Evolutionary conservation across 2,113 vertebrate species (phyloP).

Genomic region (Ammodytes dubius): DNA sequence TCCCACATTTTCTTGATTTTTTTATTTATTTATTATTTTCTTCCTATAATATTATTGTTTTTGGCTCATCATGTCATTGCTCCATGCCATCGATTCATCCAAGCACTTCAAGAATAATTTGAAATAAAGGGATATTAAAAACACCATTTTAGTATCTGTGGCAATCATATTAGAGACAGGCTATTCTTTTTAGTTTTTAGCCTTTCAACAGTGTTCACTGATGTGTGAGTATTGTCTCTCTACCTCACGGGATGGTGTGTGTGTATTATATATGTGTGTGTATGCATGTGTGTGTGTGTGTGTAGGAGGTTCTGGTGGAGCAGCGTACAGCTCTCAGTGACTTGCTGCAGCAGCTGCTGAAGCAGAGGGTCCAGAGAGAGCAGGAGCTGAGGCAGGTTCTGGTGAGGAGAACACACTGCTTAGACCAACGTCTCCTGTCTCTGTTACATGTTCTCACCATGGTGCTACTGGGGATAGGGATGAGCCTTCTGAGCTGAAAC

Average conservation of each 20-base stretch:
- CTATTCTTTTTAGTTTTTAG: not conserved
- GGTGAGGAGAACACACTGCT: constrained; percentile 80
- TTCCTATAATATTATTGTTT: not conserved
- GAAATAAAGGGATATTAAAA: not conserved
- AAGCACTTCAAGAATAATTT: not conserved
- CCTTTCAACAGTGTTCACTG: not conserved
- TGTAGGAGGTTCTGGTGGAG: constrained; percentile 88
- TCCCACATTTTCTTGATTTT: constrained; percentile 4
- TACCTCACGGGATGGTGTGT: not conserved
- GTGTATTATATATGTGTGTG: constrained; percentile 6
- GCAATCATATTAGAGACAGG: not conserved
- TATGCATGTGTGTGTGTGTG: not conserved
- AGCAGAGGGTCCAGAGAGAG: constrained; percentile 93
- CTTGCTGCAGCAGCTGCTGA: constrained; percentile 94
- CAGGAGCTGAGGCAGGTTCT: constrained; percentile 90
- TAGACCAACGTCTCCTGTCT: too few relatives aligned
- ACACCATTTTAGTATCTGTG: not conserved
- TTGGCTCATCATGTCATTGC: constrained; percentile 48
- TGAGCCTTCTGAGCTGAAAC: not conserved
- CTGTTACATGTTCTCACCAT: not conserved
- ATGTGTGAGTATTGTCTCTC: constrained; percentile 4
- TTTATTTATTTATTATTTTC: not conserved
- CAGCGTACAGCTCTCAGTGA: constrained; percentile 88
- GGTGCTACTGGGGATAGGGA: not conserved
- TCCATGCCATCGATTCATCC: constrained; percentile 23